phyloP scores from a whole-genome alignment of 2,797 vertebrate species.

The Lepidocolaptes lacrymiger region DNA sequence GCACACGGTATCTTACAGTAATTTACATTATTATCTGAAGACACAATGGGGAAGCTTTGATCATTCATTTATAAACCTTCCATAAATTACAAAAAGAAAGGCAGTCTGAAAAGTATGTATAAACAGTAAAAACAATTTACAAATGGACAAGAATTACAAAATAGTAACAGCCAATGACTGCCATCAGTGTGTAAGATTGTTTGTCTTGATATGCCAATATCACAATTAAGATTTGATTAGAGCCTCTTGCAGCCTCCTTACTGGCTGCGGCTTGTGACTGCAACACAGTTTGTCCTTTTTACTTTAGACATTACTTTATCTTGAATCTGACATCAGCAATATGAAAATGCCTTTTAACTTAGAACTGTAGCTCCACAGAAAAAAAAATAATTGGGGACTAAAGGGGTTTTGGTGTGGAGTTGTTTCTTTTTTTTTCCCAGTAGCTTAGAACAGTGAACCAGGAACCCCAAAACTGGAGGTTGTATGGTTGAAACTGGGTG shows the following conservation, averaged over 20 bases:
- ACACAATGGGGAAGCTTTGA: slow-evolving; percentile 94
- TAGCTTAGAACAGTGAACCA: background rate
- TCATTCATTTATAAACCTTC: slow-evolving; percentile 92
- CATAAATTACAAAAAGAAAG: slow-evolving; percentile 97
- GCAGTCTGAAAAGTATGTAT: slow-evolving; percentile 99
- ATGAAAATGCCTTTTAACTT: background rate
- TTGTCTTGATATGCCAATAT: slow-evolving; percentile 46
- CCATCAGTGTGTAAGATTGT: slow-evolving; percentile 33
- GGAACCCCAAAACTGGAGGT: background rate
- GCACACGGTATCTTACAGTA: slow-evolving; percentile 90
- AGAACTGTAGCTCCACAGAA: background rate
- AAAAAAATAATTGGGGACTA: background rate
- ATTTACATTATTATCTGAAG: slow-evolving; percentile 87
- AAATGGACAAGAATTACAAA: slow-evolving; percentile 99
- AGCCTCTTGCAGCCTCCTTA: background rate
- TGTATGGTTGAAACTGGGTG: background rate
- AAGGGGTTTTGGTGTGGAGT: no score
- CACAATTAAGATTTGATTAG: background rate
- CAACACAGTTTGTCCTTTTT: background rate
- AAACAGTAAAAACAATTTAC: slow-evolving; percentile 99
- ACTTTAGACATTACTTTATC: background rate
- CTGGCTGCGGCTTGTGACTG: background rate
- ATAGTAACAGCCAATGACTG: slow-evolving; percentile 82
- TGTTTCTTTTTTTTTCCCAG: background rate
- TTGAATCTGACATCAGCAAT: background rate